Percentiles rank a stretch among this genome's conserved stretches.
These are phyloP conservation scores for Diorhabda carinulata DNA, from an alignment of 1,140 invertebrate genomes.

Conservation along the genomic window DNA sequence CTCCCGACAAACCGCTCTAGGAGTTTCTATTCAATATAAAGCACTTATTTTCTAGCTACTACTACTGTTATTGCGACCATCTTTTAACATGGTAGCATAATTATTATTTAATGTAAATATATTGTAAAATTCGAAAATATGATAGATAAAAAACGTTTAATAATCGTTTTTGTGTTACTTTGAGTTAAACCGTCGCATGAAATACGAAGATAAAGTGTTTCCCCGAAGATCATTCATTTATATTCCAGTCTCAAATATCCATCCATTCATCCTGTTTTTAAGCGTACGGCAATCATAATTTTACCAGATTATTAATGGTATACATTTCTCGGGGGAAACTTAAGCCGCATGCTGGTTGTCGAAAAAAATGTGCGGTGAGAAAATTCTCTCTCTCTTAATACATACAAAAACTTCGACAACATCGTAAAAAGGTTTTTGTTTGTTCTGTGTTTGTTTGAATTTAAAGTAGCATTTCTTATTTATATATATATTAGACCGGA, in stretches of 20 bases:
- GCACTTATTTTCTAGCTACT: too few relatives aligned
- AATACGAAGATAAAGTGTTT: background rate
- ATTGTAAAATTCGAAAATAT: too few relatives aligned
- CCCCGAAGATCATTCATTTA: background rate
- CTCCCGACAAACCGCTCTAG: too few relatives aligned
- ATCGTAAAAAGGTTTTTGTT: background rate
- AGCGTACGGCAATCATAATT: slow-evolving; percentile 2
- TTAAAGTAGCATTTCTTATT: background rate
- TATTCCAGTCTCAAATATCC: slow-evolving; percentile 2
- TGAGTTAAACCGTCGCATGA: too few relatives aligned
- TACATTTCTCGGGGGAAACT: slow-evolving; percentile 1
- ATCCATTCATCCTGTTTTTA: slow-evolving; percentile 2
- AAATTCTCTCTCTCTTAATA: background rate
- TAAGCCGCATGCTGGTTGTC: background rate
- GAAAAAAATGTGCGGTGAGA: slow-evolving; percentile 2
- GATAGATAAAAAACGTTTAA: too few relatives aligned
- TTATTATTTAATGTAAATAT: too few relatives aligned
- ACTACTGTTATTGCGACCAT: too few relatives aligned
- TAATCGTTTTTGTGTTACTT: too few relatives aligned
- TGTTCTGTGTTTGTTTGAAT: background rate
- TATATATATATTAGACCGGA: too few relatives aligned
- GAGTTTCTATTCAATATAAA: too few relatives aligned
- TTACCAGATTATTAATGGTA: background rate
- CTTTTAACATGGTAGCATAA: too few relatives aligned
- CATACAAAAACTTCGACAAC: background rate